phyloP scores from a whole-genome alignment of 2,888 invertebrate genomes.

The Andrena hattorfiana region DNA sequence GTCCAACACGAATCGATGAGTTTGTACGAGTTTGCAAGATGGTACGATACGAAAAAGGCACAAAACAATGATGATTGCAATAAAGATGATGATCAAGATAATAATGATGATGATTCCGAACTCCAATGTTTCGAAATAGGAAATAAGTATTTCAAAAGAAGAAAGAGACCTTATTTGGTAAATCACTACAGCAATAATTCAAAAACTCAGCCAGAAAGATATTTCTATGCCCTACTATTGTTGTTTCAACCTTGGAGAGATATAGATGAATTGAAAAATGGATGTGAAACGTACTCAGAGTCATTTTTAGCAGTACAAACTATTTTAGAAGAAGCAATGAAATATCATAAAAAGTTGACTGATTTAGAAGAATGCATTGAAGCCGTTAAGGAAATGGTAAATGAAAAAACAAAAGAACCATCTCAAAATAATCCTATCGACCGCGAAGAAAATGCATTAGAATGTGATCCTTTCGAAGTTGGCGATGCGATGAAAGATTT shows the following conservation, averaged over 20 bases:
- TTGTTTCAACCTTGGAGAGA: not conserved
- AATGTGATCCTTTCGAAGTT: not conserved
- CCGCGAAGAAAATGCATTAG: too few relatives aligned
- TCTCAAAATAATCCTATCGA: not conserved
- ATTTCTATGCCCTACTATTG: not conserved
- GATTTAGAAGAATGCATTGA: slow-evolving; percentile 1
- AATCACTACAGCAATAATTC: not conserved
- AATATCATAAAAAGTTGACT: not conserved
- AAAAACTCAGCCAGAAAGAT: not conserved
- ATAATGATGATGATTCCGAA: too few relatives aligned
- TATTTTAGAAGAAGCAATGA: not conserved
- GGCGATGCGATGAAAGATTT: not conserved
- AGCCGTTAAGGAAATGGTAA: not conserved
- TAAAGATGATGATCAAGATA: too few relatives aligned
- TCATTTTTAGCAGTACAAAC: not conserved
- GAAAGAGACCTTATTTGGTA: not conserved
- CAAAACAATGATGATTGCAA: not conserved
- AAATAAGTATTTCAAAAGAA: not conserved
- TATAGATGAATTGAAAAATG: not conserved
- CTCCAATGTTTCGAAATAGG: not conserved
- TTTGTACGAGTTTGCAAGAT: not conserved
- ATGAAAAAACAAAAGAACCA: not conserved
- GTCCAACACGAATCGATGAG: not conserved
- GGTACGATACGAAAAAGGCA: not conserved
- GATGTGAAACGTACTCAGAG: not conserved